A percentile compares a stretch with the other conserved stretches of the same genome.
Evolutionary conservation across 2,113 vertebrate species (phyloP).

Genomic region (Sinocyclocheilus grahami): DNA sequence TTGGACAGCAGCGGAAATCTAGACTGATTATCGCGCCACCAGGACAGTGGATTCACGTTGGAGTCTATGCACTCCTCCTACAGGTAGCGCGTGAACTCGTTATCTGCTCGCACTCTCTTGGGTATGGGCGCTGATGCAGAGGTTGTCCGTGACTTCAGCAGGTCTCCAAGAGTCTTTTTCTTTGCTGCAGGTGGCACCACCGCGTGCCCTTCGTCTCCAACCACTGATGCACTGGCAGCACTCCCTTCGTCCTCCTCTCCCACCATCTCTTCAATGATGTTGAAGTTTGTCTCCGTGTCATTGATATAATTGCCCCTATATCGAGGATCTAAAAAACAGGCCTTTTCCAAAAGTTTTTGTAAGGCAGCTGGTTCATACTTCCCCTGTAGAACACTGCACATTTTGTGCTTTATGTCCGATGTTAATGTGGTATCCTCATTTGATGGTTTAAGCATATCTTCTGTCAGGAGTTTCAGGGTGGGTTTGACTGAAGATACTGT

Average conservation of each 20-base stretch:
- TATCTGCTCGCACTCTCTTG: too few relatives aligned
- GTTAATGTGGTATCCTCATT: too few relatives aligned
- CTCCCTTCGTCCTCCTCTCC: background rate
- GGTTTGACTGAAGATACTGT: too few relatives aligned
- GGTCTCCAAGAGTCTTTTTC: background rate
- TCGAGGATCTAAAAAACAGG: constrained; percentile 26
- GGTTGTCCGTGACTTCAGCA: background rate
- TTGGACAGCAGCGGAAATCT: constrained; percentile 32
- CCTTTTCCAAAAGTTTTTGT: constrained; percentile 40
- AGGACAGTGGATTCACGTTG: too few relatives aligned
- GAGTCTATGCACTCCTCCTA: too few relatives aligned
- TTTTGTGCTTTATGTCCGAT: too few relatives aligned
- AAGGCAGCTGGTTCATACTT: constrained; percentile 16
- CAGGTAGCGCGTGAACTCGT: too few relatives aligned
- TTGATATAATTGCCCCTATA: constrained; percentile 16
- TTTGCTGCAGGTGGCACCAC: background rate
- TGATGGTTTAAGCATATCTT: too few relatives aligned
- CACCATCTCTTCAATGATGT: background rate
- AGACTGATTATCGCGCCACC: too few relatives aligned
- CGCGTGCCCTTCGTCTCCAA: background rate
- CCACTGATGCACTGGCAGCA: background rate
- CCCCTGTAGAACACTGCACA: too few relatives aligned
- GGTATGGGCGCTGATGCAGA: too few relatives aligned
- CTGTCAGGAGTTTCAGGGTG: too few relatives aligned
- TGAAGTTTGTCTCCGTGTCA: background rate